These are phyloP conservation scores for Linyphia triangularis DNA, from an alignment of 2,888 invertebrate species.

Conservation along the genomic window DNA sequence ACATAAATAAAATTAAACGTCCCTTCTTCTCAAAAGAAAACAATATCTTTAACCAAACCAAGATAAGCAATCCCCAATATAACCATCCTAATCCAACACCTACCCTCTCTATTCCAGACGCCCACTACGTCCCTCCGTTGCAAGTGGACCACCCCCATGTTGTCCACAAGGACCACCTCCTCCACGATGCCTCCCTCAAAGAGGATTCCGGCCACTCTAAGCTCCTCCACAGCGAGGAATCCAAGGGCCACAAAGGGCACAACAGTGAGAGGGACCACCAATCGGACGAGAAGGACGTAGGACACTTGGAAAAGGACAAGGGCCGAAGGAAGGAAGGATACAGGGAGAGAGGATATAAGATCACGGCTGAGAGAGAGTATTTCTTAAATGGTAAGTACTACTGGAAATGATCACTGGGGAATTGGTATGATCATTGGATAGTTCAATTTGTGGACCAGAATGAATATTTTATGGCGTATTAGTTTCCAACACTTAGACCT, in stretches of 20 bases:
- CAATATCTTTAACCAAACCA: too few species aligned
- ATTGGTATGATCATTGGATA: too few species aligned
- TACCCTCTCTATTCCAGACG: background rate
- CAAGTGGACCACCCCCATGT: background rate
- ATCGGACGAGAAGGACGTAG: constrained; percentile 48
- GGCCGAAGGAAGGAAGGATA: constrained; percentile 75
- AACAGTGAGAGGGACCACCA: constrained; percentile 39
- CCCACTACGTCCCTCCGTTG: constrained; percentile 41
- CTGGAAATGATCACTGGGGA: too few species aligned
- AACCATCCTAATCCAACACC: background rate
- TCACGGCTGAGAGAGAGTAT: constrained; percentile 76
- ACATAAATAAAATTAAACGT: too few species aligned
- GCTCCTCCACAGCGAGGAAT: constrained; percentile 62
- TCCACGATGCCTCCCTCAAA: constrained; percentile 22
- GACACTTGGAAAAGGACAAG: constrained; percentile 71
- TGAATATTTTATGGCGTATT: too few species aligned
- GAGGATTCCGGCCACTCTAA: constrained; percentile 21
- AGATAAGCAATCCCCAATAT: too few species aligned
- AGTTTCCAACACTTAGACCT: too few species aligned
- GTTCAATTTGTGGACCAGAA: too few species aligned
- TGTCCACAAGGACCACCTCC: background rate
- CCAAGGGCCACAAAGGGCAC: constrained; percentile 54
- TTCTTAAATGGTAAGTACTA: constrained; percentile 69
- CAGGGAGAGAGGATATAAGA: constrained; percentile 77
- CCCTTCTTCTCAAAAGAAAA: too few species aligned